Evolutionary conservation across 2,113 vertebrate genomes (phyloP).

Genomic region (Crotalus viridis): DNA sequence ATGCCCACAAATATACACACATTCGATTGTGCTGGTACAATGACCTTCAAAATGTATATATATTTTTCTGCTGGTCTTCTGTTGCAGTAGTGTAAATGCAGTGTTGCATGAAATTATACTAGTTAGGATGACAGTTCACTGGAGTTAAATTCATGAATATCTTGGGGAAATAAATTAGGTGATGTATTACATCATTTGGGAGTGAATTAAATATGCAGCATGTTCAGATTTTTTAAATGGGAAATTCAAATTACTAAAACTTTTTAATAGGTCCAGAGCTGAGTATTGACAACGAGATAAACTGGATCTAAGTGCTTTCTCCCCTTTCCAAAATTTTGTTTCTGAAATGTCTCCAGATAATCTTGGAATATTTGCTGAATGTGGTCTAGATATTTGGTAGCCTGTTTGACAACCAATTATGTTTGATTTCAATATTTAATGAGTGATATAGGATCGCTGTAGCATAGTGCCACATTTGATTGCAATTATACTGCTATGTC

Average conservation of each 20-base stretch:
- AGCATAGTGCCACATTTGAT: neutral
- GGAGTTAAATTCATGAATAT: neutral
- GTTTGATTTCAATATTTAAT: neutral
- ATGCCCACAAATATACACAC: neutral
- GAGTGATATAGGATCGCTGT: neutral
- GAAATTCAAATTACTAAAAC: neutral
- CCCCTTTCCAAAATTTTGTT: neutral
- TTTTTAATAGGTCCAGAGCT: neutral
- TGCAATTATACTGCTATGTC: neutral
- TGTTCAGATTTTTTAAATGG: neutral
- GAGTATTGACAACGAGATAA: neutral
- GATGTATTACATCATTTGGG: neutral
- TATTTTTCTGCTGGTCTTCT: neutral
- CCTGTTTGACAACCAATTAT: constrained; percentile 3
- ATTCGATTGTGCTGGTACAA: neutral
- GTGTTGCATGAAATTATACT: neutral
- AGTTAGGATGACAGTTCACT: neutral
- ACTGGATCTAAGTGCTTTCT: neutral
- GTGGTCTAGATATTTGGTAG: neutral
- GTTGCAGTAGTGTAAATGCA: neutral
- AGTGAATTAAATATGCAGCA: neutral
- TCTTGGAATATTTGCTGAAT: neutral
- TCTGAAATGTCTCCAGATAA: neutral
- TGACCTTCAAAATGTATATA: neutral
- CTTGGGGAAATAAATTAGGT: neutral